phyloP scores from a whole-genome alignment of 2,888 invertebrate genomes.

The Saturnia japonica region DNA sequence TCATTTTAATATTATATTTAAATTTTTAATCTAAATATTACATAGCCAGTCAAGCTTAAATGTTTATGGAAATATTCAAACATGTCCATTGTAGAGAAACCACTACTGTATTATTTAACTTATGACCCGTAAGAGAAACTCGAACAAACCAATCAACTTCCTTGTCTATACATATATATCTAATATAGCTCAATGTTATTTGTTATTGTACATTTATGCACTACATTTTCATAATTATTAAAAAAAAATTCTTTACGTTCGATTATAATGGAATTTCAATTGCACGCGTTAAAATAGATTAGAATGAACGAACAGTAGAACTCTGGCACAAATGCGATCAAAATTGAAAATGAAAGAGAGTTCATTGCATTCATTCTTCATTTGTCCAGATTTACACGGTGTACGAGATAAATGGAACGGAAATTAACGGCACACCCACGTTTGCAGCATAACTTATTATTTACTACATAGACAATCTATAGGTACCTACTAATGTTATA shows the following conservation, averaged over 20 bases:
- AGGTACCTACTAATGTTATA: too few relatives aligned
- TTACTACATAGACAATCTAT: slow-evolving; percentile 38
- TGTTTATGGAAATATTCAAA: not conserved
- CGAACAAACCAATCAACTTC: slow-evolving; percentile 55
- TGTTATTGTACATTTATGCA: not conserved
- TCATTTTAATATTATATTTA: too few relatives aligned
- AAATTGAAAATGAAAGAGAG: slow-evolving; percentile 35
- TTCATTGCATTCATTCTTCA: slow-evolving; percentile 46
- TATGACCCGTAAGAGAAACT: slow-evolving; percentile 49
- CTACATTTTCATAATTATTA: too few relatives aligned
- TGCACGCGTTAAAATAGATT: not conserved
- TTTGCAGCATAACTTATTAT: slow-evolving; percentile 55
- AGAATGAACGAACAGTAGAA: slow-evolving; percentile 2
- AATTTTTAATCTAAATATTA: not conserved
- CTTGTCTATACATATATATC: slow-evolving; percentile 29
- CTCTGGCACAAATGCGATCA: slow-evolving; percentile 24
- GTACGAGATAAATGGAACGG: slow-evolving; percentile 56
- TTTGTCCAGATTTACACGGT: slow-evolving; percentile 47
- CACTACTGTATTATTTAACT: slow-evolving; percentile 11
- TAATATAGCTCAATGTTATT: not conserved
- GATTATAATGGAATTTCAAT: slow-evolving; percentile 10
- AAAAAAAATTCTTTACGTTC: not conserved
- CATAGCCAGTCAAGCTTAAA: not conserved
- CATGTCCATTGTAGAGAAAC: not conserved
- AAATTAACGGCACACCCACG: slow-evolving; percentile 58